phyloP scores from a whole-genome alignment of 2,888 invertebrate genomes.

The Lymantria dispar region DNA sequence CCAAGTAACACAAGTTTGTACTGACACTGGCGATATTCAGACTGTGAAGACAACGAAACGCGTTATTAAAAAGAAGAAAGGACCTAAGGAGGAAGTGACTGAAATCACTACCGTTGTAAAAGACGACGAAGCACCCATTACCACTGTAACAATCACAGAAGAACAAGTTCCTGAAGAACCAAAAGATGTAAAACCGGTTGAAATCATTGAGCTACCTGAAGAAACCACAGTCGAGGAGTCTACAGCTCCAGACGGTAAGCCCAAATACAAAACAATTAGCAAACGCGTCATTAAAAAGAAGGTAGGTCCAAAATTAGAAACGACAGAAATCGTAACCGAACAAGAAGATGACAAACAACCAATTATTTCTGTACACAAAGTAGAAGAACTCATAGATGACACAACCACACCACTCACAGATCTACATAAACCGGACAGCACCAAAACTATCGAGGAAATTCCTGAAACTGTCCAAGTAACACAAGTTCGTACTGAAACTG shows the following conservation, averaged over 20 bases:
- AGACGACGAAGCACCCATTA: slow-evolving; percentile 30
- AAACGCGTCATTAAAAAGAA: slow-evolving; percentile 36
- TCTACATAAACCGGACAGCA: not conserved
- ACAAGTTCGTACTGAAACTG: slow-evolving; percentile 1
- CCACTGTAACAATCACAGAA: slow-evolving; percentile 14
- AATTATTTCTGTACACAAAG: slow-evolving; percentile 31
- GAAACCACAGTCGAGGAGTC: slow-evolving; percentile 10
- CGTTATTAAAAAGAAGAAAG: slow-evolving; percentile 32
- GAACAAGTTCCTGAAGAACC: slow-evolving; percentile 1
- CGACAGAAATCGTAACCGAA: slow-evolving; percentile 23
- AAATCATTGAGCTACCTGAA: slow-evolving; percentile 9
- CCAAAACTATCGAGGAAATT: not conserved
- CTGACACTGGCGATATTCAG: slow-evolving; percentile 8
- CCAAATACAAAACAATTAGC: slow-evolving; percentile 38
- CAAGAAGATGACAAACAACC: slow-evolving; percentile 29
- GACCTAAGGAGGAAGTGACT: slow-evolving; percentile 24
- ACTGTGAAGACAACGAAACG: slow-evolving; percentile 13
- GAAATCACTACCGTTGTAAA: slow-evolving; percentile 29
- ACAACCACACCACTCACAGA: slow-evolving; percentile 9
- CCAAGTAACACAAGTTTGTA: slow-evolving; percentile 8
- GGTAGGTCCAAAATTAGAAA: slow-evolving; percentile 24
- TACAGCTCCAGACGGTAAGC: slow-evolving; percentile 18
- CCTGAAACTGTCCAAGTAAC: not conserved
- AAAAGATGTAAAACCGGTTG: not conserved
- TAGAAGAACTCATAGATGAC: slow-evolving; percentile 29